Conservation (phyloP, 2,113 vertebrate genomes). For the Indri indri region DNA sequence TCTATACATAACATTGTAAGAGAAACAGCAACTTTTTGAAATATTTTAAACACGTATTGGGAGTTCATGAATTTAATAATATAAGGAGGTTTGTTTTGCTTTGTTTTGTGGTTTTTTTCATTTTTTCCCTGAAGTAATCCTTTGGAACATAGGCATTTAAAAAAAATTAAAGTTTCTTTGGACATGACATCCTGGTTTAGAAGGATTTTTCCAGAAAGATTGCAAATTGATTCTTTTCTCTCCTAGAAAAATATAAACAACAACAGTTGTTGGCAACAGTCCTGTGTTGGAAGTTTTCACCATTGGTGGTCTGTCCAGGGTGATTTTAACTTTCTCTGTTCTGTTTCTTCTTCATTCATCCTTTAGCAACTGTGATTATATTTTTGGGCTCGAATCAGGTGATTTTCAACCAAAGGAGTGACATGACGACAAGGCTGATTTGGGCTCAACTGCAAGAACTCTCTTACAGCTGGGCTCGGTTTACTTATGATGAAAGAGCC, state of each 20-base stretch:
- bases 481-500: background rate
- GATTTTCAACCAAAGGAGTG: background rate
- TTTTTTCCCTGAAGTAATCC: background rate
- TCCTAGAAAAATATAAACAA: background rate
- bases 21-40: background rate
- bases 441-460: background rate
- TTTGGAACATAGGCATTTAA: background rate
- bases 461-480: accelerated
- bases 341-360: background rate
- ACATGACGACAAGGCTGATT: background rate
- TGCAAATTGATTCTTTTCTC: background rate
- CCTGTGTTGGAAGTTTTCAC: background rate
- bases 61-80: background rate
- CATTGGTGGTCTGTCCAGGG: background rate
- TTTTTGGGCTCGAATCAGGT: background rate
- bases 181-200: background rate
- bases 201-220: conserved; percentile 37
- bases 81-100: background rate
- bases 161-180: background rate
- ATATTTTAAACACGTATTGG: background rate
- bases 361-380: background rate
- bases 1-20: background rate
- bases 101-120: background rate
- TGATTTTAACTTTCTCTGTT: background rate
- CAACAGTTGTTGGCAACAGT: background rate